phyloP scores from a whole-genome alignment of 2,888 invertebrate genomes.

The Eupithecia insigniata region DNA sequence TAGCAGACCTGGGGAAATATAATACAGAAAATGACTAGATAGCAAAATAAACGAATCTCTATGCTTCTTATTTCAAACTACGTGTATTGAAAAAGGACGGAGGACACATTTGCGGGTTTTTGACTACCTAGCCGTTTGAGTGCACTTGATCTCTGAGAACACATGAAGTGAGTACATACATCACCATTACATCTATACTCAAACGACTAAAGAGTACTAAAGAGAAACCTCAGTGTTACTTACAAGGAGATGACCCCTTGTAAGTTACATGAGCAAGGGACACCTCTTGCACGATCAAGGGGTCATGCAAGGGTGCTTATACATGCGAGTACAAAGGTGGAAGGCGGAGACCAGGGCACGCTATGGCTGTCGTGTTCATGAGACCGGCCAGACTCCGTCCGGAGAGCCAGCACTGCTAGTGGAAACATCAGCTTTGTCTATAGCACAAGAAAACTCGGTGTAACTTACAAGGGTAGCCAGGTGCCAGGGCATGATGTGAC shows the following conservation, averaged over 20 bases:
- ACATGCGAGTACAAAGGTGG: no score
- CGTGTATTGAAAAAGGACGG: neutral
- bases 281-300: no score
- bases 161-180: neutral
- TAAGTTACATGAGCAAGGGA: no score
- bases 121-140: neutral
- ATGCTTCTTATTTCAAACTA: neutral
- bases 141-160: neutral
- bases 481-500: conserved; percentile 72
- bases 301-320: no score
- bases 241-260: no score
- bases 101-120: neutral
- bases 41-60: no score
- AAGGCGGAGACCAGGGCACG: no score
- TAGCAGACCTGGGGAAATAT: conserved; percentile 69
- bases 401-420: conserved; percentile 72
- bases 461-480: conserved; percentile 70
- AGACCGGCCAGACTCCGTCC: no score
- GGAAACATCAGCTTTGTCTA: conserved; percentile 81
- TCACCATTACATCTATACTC: neutral
- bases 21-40: neutral
- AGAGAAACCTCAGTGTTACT: neutral
- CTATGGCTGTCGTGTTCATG: no score
- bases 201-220: no score
- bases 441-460: conserved; percentile 1